Base-by-base conservation (phyloP, 2,797 vertebrate species). In the Melanogrammus aeglefinus region DNA sequence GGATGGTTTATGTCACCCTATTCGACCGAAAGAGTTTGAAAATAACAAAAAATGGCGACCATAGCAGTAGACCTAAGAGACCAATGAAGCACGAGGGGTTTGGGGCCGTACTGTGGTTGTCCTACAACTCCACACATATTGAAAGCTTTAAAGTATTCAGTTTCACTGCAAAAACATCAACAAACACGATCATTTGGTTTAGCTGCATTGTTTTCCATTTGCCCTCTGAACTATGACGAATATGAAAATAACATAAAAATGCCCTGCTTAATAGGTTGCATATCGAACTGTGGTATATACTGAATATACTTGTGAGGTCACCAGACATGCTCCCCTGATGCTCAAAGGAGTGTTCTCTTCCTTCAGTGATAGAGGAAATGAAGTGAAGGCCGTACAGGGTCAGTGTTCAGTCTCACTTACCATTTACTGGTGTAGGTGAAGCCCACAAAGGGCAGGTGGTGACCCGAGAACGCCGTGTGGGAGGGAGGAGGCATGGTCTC, bases 401-500 rank as follows among this genome's bases (percentile, higher is more conserved):
- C 57, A n/a, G 57, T 18, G 4, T 24, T 63, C 57, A 66, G 74
- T 13, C 70, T 39, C 21, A 92, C 97, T 96, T 93, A 99, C 98
- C 97, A 99, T 93, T 96, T 97, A 92, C 97, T 99, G 78, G 98
- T 99, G 76, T 98, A 99, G 51, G 98, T 99, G 89, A 99, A 99
- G 82, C 98, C 98, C 79, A 99, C 95, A 86, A 99, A 99, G 9
- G 98, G 98, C 74, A 99, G 94, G 89, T 99, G 98, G 90, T 97
- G 98, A 78, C 98, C 98, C 86, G 97, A 99, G 94, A 99, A 99
- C 72, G 97, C 95, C 57, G 98, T 97, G 86, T 99, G 98, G 74
- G 96, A 96, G 75, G 97, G 96, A 76, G 98, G 98, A 24, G 97
- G 98, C 96, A 98, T 96, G 1, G 98, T 98, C 92, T 99, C 98